Evolutionary conservation across 2,113 vertebrate species (phyloP).

Genomic region (Anarrhichthys ocellatus): DNA sequence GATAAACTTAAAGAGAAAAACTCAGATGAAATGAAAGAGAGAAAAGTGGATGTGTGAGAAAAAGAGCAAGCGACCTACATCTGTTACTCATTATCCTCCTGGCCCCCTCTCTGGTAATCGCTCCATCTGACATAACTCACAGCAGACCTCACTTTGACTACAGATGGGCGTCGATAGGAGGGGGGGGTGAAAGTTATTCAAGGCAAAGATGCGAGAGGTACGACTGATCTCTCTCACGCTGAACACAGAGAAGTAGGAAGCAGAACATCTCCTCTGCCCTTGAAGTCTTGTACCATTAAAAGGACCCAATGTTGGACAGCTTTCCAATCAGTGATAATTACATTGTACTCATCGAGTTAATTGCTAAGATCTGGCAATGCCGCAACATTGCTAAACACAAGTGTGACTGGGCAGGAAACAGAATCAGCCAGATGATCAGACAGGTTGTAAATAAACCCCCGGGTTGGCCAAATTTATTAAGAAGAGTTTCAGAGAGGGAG

Average conservation of each 20-base stretch:
- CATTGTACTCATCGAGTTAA: constrained; percentile 43
- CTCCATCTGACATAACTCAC: constrained; percentile 94
- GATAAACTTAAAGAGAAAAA: constrained; percentile 25
- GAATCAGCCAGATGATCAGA: constrained; percentile 32
- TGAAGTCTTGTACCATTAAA: not conserved
- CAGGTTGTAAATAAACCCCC: constrained; percentile 57
- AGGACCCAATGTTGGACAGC: not conserved
- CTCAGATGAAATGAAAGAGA: constrained; percentile 44
- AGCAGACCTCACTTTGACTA: constrained; percentile 87
- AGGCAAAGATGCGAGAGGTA: constrained; percentile 80
- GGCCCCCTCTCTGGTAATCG: constrained; percentile 88
- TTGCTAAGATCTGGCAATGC: constrained; percentile 53
- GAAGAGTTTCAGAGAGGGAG: not conserved
- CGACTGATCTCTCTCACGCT: constrained; percentile 29
- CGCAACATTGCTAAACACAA: constrained; percentile 35
- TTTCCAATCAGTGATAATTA: constrained; percentile 11
- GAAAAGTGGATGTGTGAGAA: constrained; percentile 53
- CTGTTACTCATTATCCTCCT: constrained; percentile 92
- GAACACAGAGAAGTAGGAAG: not conserved
- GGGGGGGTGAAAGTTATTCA: constrained; percentile 82
- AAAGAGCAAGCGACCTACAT: constrained; percentile 85
- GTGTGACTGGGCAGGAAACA: constrained; percentile 44
- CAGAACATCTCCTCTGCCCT: not conserved
- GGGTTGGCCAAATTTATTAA: constrained; percentile 15
- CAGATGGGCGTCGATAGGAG: constrained; percentile 77